Evolutionary conservation across 2,888 invertebrate species (phyloP).

Genomic region (Clistopyga incitator): DNA sequence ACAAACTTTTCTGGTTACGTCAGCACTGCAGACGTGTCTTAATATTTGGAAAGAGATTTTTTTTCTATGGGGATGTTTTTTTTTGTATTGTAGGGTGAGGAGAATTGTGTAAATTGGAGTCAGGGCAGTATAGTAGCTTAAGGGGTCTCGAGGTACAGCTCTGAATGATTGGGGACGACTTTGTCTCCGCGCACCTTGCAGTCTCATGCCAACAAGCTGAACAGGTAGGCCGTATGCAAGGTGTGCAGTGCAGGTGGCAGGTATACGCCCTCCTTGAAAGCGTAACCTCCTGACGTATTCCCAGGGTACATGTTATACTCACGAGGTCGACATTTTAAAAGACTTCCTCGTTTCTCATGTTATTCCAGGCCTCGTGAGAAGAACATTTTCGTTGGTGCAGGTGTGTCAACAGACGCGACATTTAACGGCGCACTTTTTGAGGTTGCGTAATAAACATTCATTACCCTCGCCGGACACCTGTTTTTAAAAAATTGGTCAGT

Average conservation of each 20-base stretch:
- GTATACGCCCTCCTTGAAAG: conserved; percentile 47
- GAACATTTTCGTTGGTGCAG: conserved; percentile 58
- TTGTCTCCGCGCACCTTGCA: conserved; percentile 11
- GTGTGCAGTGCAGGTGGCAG: conserved; percentile 50
- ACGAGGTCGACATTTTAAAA: conserved; percentile 62
- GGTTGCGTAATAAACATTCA: conserved; percentile 14
- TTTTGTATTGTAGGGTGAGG: conserved; percentile 13
- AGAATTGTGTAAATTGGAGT: conserved; percentile 46
- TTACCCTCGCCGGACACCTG: conserved; percentile 29
- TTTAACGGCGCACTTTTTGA: conserved; percentile 40
- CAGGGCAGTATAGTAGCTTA: conserved; percentile 43
- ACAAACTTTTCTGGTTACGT: neutral
- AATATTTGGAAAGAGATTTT: neutral
- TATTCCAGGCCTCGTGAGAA: conserved; percentile 75
- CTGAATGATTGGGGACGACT: conserved; percentile 31
- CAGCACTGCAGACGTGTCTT: neutral
- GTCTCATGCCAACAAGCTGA: conserved; percentile 10
- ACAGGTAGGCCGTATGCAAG: conserved; percentile 13
- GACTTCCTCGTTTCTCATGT: conserved; percentile 69
- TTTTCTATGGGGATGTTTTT: neutral
- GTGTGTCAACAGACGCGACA: conserved; percentile 61
- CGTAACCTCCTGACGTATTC: conserved; percentile 26
- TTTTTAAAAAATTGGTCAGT: too few species aligned
- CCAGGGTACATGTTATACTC: conserved; percentile 28
- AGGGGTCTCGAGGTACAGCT: conserved; percentile 21